Base-by-base conservation (phyloP, 2,113 vertebrate species). In the Saccopteryx bilineata region DNA sequence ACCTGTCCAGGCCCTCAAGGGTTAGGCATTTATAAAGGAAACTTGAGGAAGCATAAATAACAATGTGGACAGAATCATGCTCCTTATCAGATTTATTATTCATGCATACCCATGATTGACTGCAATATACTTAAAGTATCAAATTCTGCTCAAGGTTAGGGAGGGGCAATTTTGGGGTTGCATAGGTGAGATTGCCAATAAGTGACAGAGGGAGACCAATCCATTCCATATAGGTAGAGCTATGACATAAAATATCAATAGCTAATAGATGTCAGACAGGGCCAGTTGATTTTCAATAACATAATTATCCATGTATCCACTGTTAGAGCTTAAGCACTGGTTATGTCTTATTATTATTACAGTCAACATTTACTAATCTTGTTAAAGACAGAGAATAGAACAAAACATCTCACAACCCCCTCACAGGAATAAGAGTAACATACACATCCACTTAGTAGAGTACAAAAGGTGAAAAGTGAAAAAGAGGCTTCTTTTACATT, bases 41-140 rank as follows among this genome's bases (percentile, higher is more conserved):
- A 11, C 2, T 2, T 28, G 46, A 31, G 17, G 33, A 60, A 23
- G 3, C 10, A 78, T 7, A 61, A 56, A 52, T 9, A 28, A 26
- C 7, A 76, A 12, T 31, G 8, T 26, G 8, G 18, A 18, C 9
- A 7, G 14, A 26, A 33, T 23, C 28, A 31, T 9, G 15, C 24
- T 58, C n/a, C 54, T 69, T 63, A 46, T 4, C 26, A 5, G 12
- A 31, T 14, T 6, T 9, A 48, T 68, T 66, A n/a, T 26, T 24
- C 5, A 33, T 4, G 7, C 11, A 7, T 17, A 46, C n/a, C 8
- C 12, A 0, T 0, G 61, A 21, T 8, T 48, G 12, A 58, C 9
- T 50, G 66, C 7, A 21, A 4, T 18, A 56, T 18, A 7, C 18
- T 60, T 15, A 7, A 56, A 65, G 26, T 39, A 33, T 39, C 46